Conservation (phyloP, 2,888 invertebrate genomes). For the Eubasilissa splendida region DNA sequence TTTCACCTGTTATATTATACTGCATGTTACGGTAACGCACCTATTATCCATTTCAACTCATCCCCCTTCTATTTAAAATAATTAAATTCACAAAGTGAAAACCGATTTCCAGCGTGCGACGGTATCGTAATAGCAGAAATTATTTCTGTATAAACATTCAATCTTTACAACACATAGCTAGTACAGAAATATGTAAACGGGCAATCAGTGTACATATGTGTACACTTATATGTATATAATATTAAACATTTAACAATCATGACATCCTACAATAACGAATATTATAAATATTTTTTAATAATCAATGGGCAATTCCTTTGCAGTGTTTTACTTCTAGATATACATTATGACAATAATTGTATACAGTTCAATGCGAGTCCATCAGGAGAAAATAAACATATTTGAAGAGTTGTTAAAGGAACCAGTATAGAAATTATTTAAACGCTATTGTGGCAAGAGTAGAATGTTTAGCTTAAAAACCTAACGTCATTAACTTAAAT, state of each 20-base stretch:
- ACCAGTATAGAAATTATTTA: constrained; percentile 1
- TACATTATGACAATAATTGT: constrained; percentile 16
- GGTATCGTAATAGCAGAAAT: too few relatives aligned
- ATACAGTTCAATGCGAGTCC: background rate
- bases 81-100: too few relatives aligned
- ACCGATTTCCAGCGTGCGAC: too few relatives aligned
- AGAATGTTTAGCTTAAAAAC: background rate
- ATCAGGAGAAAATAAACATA: background rate
- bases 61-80: too few relatives aligned
- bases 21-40: too few relatives aligned
- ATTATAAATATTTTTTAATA: constrained; percentile 20
- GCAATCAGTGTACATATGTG: background rate
- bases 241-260: constrained; percentile 29
- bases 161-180: constrained; percentile 2
- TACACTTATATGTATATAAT: constrained; percentile 1
- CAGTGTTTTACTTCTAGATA: constrained; percentile 30
- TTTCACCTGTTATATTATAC: too few relatives aligned
- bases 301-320: constrained; percentile 32
- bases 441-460: background rate
- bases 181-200: background rate
- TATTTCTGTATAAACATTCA: background rate
- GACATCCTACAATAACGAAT: constrained; percentile 28
- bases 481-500: constrained; percentile 18
- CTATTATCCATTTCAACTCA: too few relatives aligned
- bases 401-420: background rate